Evolutionary conservation across 2,888 invertebrate species (phyloP).

Genomic region (Rhogogaster chlorosoma): DNA sequence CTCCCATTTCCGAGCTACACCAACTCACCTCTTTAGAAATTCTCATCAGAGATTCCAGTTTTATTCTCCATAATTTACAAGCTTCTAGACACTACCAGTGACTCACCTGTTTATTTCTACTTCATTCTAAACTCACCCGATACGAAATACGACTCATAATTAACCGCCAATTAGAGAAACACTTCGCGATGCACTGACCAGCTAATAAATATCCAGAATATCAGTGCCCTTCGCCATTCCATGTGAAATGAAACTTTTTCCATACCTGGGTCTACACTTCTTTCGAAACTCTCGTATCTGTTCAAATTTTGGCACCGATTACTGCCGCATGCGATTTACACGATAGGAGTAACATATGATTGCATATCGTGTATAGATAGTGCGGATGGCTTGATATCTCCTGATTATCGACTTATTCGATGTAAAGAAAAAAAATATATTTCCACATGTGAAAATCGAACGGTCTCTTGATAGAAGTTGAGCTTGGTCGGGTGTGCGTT

Average conservation of each 20-base stretch:
- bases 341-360: neutral
- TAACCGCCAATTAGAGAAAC: slow-evolving; percentile 22
- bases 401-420: slow-evolving; percentile 17
- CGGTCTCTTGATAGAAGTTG: slow-evolving; percentile 51
- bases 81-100: neutral
- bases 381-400: neutral
- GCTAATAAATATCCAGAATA: neutral
- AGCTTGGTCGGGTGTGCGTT: slow-evolving; percentile 3
- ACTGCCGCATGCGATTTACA: neutral
- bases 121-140: neutral
- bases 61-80: neutral
- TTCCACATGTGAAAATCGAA: slow-evolving; percentile 33
- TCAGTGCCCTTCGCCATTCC: neutral
- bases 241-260: neutral
- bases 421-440: neutral
- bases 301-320: neutral
- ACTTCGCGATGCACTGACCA: neutral
- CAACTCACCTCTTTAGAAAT: neutral
- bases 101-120: neutral
- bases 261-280: neutral
- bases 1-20: neutral
- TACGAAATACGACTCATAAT: neutral
- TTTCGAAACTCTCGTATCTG: neutral
- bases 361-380: neutral
- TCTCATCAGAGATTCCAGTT: neutral